Evolutionary conservation across 2,888 invertebrate genomes (phyloP).

Genomic region (Trissolcus japonicus): DNA sequence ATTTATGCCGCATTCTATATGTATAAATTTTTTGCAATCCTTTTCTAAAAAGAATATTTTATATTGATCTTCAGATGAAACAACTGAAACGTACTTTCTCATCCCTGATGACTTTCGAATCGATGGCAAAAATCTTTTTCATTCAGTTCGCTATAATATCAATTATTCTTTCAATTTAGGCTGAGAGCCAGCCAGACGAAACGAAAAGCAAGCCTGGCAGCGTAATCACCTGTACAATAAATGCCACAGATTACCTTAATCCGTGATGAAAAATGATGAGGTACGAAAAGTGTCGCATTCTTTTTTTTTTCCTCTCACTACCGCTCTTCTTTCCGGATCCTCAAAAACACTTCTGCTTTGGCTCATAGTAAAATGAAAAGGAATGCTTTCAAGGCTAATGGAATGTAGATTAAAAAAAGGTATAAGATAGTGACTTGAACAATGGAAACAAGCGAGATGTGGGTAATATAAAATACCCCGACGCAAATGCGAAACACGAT

Average conservation of each 20-base stretch:
- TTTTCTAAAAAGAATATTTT: too few species aligned
- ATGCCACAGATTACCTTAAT: constrained; percentile 56
- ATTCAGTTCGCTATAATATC: too few species aligned
- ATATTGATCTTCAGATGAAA: too few species aligned
- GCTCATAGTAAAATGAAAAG: constrained; percentile 47
- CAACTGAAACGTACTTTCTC: too few species aligned
- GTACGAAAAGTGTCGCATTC: constrained; percentile 25
- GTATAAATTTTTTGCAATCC: not conserved
- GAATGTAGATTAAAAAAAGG: constrained; percentile 53
- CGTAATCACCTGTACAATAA: constrained; percentile 56
- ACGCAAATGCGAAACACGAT: constrained; percentile 35
- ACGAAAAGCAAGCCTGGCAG: constrained; percentile 37
- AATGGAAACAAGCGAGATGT: constrained; percentile 36
- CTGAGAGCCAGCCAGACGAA: constrained; percentile 10
- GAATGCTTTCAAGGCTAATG: constrained; percentile 52
- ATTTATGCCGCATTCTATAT: constrained; percentile 10
- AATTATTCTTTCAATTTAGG: constrained; percentile 5
- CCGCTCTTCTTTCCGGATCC: constrained; percentile 18
- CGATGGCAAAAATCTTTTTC: too few species aligned
- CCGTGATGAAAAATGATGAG: constrained; percentile 53
- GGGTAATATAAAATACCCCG: constrained; percentile 25
- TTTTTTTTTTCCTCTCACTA: constrained; percentile 5
- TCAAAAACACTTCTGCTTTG: constrained; percentile 42
- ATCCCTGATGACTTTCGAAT: too few species aligned
- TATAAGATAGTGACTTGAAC: constrained; percentile 33